Percentiles rank a stretch among this genome's conserved stretches.
phyloP scores from a whole-genome alignment of 2,797 vertebrate species.

The Bradypus variegatus region DNA sequence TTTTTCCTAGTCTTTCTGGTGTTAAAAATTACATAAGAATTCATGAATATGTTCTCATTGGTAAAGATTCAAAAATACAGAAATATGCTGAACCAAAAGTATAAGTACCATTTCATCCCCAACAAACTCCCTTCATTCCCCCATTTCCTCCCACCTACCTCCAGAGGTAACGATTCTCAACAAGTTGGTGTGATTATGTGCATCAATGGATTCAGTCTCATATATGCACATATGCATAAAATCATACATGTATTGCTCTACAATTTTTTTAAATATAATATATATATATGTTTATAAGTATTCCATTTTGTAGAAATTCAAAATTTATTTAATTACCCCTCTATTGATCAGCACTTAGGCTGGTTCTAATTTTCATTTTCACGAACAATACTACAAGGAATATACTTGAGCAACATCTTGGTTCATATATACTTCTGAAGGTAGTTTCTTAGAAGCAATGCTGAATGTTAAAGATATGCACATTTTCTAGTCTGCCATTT shows the following conservation, averaged over 20 bases:
- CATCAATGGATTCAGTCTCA: not conserved
- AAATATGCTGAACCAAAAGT: not conserved
- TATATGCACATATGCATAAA: not conserved
- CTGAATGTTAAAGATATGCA: not conserved
- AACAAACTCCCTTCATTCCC: not conserved
- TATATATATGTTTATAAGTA: not conserved
- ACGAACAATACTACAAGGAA: not conserved
- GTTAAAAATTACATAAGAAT: slow-evolving; percentile 12
- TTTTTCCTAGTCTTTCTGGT: not conserved
- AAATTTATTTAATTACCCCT: not conserved
- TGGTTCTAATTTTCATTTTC: not conserved
- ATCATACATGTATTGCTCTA: not conserved
- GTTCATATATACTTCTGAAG: not conserved
- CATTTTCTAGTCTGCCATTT: not conserved
- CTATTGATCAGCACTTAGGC: not conserved
- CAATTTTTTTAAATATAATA: not conserved
- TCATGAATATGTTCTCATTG: not conserved
- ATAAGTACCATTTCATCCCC: not conserved
- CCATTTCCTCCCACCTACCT: not conserved
- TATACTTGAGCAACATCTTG: not conserved
- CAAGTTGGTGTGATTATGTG: not conserved
- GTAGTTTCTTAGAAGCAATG: not conserved
- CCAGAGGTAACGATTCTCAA: not conserved
- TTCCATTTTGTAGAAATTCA: not conserved
- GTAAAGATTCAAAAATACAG: not conserved